Percentiles rank a stretch among this genome's conserved stretches.
These are phyloP conservation scores for Mallotus villosus DNA, from an alignment of 2,797 vertebrate genomes.

Conservation along the genomic window DNA sequence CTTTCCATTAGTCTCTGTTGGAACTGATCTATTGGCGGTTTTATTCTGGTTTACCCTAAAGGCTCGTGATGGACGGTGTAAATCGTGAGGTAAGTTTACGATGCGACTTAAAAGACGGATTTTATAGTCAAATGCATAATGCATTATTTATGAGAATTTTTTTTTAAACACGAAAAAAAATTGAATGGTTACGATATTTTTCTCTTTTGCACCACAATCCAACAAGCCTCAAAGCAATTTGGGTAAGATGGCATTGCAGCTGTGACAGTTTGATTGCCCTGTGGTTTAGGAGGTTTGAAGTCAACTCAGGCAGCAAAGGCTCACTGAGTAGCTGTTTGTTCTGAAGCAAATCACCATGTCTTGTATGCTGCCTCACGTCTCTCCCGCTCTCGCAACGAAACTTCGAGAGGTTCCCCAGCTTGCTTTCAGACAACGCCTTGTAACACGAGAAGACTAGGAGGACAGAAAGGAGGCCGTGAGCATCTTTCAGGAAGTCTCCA, in stretches of 20 bases:
- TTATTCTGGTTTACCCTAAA: too few species aligned
- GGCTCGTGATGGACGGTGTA: too few species aligned
- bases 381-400: not conserved
- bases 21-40: too few species aligned
- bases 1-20: too few species aligned
- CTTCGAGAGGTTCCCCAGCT: not conserved
- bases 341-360: not conserved
- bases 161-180: too few species aligned
- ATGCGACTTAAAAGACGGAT: too few species aligned
- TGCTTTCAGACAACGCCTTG: not conserved
- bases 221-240: not conserved
- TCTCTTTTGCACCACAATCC: not conserved
- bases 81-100: too few species aligned
- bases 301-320: not conserved
- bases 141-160: too few species aligned
- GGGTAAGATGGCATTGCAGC: not conserved
- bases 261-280: conserved; percentile 3
- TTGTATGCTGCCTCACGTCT: not conserved
- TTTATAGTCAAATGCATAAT: too few species aligned
- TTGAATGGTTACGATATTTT: too few species aligned
- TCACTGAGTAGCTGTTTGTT: not conserved
- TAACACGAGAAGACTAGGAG: not conserved
- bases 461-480: not conserved
- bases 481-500: not conserved
- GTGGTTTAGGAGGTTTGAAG: conserved; percentile 1